A percentile compares a stretch with the other conserved stretches of the same genome.
phyloP scores from a whole-genome alignment of 2,888 invertebrate species.

The Clistopyga incitator region DNA sequence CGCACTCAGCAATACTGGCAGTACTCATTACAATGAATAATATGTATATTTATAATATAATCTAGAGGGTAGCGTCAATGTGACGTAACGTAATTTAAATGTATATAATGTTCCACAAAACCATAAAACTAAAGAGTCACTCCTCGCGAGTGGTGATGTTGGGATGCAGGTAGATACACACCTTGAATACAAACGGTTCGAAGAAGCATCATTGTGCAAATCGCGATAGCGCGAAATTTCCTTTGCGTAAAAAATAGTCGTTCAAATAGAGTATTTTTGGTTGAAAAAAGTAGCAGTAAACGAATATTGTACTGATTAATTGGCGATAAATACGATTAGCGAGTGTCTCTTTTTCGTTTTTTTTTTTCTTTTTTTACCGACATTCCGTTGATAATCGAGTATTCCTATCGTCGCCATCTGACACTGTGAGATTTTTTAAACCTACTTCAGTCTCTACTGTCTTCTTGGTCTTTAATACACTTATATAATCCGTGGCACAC shows the following conservation, averaged over 20 bases:
- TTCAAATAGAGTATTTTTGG: constrained; percentile 42
- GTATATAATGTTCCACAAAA: constrained; percentile 46
- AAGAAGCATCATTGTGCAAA: constrained; percentile 35
- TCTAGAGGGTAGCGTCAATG: constrained; percentile 51
- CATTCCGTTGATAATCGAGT: constrained; percentile 44
- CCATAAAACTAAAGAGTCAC: constrained; percentile 37
- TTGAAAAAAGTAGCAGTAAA: constrained; percentile 39
- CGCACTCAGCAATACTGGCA: constrained; percentile 58
- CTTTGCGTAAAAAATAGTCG: constrained; percentile 8
- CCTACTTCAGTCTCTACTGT: constrained; percentile 64
- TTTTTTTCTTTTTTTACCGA: not conserved
- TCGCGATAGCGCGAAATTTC: constrained; percentile 19
- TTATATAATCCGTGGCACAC: constrained; percentile 70
- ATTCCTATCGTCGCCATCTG: constrained; percentile 37
- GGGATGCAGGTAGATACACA: constrained; percentile 20
- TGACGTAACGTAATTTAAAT: constrained; percentile 51
- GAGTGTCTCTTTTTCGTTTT: constrained; percentile 16
- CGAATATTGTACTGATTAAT: constrained; percentile 46
- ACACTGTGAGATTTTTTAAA: constrained; percentile 52
- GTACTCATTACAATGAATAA: constrained; percentile 55
- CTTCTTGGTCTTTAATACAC: constrained; percentile 65
- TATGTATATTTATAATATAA: constrained; percentile 41
- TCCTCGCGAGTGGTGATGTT: constrained; percentile 26
- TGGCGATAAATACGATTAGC: constrained; percentile 55
- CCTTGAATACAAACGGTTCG: constrained; percentile 27